phyloP scores from a whole-genome alignment of 1,140 invertebrate genomes.

The Neuroterus valhalla region DNA sequence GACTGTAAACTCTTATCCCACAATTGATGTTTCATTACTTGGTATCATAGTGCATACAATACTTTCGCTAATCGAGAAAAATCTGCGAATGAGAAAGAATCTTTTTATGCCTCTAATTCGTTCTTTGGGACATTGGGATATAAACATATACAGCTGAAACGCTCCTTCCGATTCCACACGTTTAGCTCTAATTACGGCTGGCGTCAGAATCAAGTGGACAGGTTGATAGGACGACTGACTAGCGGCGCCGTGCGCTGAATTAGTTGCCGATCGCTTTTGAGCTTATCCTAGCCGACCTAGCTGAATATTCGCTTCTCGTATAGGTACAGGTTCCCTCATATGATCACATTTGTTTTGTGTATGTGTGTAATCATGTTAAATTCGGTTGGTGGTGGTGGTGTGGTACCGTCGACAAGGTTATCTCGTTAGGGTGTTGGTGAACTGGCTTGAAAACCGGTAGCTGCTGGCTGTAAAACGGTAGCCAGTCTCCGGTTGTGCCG shows the following conservation, averaged over 20 bases:
- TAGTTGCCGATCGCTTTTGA: conserved; percentile 33
- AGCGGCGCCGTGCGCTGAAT: conserved; percentile 34
- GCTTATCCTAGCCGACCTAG: neutral
- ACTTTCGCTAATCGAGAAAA: too few relatives aligned
- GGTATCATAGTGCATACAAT: too few relatives aligned
- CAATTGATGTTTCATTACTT: too few relatives aligned
- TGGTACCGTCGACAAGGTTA: conserved; percentile 33
- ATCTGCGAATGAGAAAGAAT: neutral
- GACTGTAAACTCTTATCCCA: too few relatives aligned
- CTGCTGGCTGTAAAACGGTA: conserved; percentile 33
- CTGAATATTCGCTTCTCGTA: neutral
- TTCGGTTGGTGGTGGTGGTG: conserved; percentile 1
- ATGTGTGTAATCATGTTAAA: neutral
- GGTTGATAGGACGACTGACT: conserved; percentile 7
- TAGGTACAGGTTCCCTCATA: neutral
- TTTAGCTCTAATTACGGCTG: neutral
- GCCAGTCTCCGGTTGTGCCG: conserved; percentile 11
- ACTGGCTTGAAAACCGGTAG: conserved; percentile 40
- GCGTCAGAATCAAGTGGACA: conserved; percentile 5
- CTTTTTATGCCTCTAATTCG: neutral
- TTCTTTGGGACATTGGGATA: neutral
- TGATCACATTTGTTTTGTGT: too few relatives aligned
- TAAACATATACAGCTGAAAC: too few relatives aligned
- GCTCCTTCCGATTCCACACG: neutral
- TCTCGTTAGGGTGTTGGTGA: conserved; percentile 32